Evolutionary conservation across 23 tunicate species (phyloP), one percentile per base, ranked within the genome.

Genomic region (Aplidium turbinatum): DNA sequence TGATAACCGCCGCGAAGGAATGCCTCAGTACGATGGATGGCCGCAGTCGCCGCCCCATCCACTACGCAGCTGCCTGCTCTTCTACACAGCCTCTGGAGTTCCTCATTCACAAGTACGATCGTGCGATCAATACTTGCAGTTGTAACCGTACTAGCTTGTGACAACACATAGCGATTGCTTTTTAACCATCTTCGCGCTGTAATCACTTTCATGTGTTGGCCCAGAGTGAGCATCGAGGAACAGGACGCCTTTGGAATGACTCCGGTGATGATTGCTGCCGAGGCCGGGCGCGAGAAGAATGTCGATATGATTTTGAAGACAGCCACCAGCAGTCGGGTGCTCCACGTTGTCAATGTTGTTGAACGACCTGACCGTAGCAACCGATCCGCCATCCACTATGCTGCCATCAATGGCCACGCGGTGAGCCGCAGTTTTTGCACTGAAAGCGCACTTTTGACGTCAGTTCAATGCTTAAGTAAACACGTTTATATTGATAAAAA

Each of bases 231-330:
- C 66, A 63, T 87, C 30, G 99, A 95, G 56, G 99, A 95, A 75
- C 96, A 82, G 32, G 99, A 89, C 46, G 77, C 79, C 3, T 83
- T 77, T 48, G 99, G 99, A 0, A 95, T 88, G 87, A 95, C 99
- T 16, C 99, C 99, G 6, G 78, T 95, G 33, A 95, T 95, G 99
- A 75, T 95, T 0, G 93, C 99, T 0, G 92, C 96, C 1, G 78
- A 91, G 47, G 68, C 92, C 27, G 99, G 99, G 0, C 58, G 99
- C 2, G 75, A 89, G 28, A 76, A 74, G 50, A 83, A 88, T 57
- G 90, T 80, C 29, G 85, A 83, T 39, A n/a, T 95, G 38, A 25
- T 95, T 0, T 70, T 95, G 18, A 62, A 74, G 33, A 52, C 76
- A 16, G 87, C 86, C 13, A 72, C 36, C 20, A 79, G 67, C 68